Evolutionary conservation across 1,140 invertebrate species (phyloP).

Genomic region (Temnothorax curvispinosus): DNA sequence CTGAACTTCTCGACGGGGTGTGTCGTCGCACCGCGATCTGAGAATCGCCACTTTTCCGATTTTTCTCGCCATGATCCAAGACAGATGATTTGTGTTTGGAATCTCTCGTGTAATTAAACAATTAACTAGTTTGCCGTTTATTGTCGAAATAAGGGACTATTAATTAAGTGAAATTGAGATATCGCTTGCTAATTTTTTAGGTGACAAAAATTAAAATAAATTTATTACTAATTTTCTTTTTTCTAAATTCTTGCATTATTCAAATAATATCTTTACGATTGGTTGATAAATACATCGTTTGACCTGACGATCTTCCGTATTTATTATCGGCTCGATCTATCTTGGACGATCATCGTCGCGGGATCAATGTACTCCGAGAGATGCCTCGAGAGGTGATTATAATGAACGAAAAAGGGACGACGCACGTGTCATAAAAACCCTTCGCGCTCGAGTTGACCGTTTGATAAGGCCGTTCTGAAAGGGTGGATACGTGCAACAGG

Average conservation of each 20-base stretch:
- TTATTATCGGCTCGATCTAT: slow-evolving; percentile 11
- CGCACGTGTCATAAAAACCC: slow-evolving; percentile 40
- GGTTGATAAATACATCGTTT: slow-evolving; percentile 25
- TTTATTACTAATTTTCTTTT: neutral
- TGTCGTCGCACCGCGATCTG: slow-evolving; percentile 37
- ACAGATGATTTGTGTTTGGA: neutral
- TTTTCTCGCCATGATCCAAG: neutral
- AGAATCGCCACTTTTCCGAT: slow-evolving; percentile 6
- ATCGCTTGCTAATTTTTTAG: neutral
- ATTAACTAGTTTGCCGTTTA: neutral
- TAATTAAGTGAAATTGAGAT: neutral
- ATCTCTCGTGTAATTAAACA: neutral
- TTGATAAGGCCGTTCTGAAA: slow-evolving; percentile 49
- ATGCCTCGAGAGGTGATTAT: slow-evolving; percentile 30
- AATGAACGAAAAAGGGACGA: slow-evolving; percentile 37
- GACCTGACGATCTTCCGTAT: neutral
- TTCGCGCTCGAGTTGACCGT: slow-evolving; percentile 50
- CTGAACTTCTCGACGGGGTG: slow-evolving; percentile 42
- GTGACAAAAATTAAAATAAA: slow-evolving; percentile 17
- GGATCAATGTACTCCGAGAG: slow-evolving; percentile 29
- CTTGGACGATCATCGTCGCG: slow-evolving; percentile 14
- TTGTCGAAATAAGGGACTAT: neutral
- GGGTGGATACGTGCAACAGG: slow-evolving; percentile 25
- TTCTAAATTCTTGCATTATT: neutral
- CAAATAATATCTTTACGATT: neutral